Base-by-base conservation (phyloP, 2,888 invertebrate genomes). In the Ganaspis brasiliensis region DNA sequence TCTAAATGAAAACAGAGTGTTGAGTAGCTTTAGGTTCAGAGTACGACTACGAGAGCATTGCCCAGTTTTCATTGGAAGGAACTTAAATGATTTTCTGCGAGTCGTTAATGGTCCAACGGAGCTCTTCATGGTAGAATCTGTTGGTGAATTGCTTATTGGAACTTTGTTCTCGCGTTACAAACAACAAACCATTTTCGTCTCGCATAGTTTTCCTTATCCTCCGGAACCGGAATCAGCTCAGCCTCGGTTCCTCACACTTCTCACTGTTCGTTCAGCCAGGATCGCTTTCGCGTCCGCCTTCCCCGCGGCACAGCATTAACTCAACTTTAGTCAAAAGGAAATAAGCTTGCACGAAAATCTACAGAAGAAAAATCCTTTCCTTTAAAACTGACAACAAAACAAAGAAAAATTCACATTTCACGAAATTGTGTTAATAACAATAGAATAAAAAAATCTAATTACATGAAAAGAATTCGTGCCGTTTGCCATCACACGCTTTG, bases 21-120 rank as follows among this genome's bases (percentile, higher is more conserved):
- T 12, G 37, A 26, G 26, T 57, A 10, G 35, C 9, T 57, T 57
- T 10, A 26, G 14, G 56, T 57, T 57, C 14, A 57, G 24, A 35
- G 26, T 26, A 26, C 26, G 31, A 35, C 35, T 63, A 35, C 59
- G 31, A 67, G 72, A 52, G 56, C 72, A 71, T 61, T 75, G 75
- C 61, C 63, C 75, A 57, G 61, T 73, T 78, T 82, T 75, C 76
- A 78, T 80, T 82, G 79, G 76, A 74, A 77, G 78, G 55, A 87
- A 86, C 84, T 88, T 86, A 82, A 85, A 88, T 85, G 79, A 80
- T 85, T 85, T 86, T 86, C 85, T 79, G 35, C 9, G 81, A 83
- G 80, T 87, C 82, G 77, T 80, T 79, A 70, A 78, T 59, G 37
- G 72, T 59, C 67, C 63, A 67, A 67, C 67, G 45, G 14, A 67